Conservation (phyloP, 2,113 vertebrate species). For the Diadophis punctatus region DNA sequence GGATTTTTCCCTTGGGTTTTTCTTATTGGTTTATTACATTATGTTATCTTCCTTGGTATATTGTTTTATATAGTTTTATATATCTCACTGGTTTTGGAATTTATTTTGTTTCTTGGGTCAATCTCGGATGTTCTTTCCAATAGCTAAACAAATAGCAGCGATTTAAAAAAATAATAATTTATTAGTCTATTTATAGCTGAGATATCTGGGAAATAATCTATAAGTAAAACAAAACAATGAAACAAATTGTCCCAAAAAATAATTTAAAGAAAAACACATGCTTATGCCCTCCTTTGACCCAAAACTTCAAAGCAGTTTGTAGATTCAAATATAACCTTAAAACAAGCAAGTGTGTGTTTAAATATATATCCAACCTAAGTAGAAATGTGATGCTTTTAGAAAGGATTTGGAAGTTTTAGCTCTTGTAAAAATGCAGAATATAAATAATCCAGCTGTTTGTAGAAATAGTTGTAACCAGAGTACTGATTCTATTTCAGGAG, state of each 20-base stretch:
- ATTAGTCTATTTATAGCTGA: neutral
- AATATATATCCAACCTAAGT: neutral
- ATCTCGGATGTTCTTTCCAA: neutral
- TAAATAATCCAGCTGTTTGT: neutral
- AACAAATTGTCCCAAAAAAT: neutral
- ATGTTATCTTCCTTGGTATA: neutral
- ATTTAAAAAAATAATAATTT: neutral
- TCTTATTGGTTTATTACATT: neutral
- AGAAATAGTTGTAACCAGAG: neutral
- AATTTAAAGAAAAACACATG: neutral
- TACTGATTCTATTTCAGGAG: neutral
- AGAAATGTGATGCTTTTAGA: neutral
- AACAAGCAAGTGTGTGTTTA: neutral
- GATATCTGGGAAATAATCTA: neutral
- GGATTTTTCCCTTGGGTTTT: neutral
- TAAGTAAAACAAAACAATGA: neutral
- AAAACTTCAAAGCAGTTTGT: neutral
- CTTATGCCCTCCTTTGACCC: neutral
- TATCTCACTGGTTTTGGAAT: neutral
- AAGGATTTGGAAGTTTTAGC: neutral
- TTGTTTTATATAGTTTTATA: neutral
- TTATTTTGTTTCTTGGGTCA: neutral
- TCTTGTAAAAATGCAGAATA: neutral
- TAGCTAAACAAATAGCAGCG: neutral
- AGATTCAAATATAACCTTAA: neutral